Evolutionary conservation across 2,113 vertebrate genomes (phyloP), one percentile per base, ranked within the genome.

Genomic region (Tupaia tana): DNA sequence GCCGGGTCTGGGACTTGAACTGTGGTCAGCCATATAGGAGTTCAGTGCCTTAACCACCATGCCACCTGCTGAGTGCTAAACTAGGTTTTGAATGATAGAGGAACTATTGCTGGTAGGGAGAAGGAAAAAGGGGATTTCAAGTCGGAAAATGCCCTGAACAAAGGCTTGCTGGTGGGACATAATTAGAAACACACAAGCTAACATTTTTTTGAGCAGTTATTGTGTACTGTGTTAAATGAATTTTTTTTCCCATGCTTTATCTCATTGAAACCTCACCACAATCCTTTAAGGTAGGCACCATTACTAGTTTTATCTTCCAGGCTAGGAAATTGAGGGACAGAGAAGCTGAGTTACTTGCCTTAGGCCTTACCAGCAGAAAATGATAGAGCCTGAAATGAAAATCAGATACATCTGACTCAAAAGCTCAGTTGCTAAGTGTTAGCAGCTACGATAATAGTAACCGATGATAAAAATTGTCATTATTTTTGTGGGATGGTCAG

Each of bases 331-430:
- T 6, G 13, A 90, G 78, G 69, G 8, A 31, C 69, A 92, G 81
- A 95, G 69, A 92, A 85, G 64, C 31, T 64, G 56, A n/a, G 3
- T 66, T 61, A 96, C 19, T 97, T 95, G 61, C 27, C 14, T 78
- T n/a, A 95, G 78, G 43, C 70, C 52, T 92, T 70, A 83, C 14
- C 75, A 34, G 66, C 85, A 89, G 90, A 83, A 87, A 96, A 82
- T 92, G 14, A 61, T 90, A 69, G 64, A 74, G 12, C 61, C 25
- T 58, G 31, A 64, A 63, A n/a, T 88, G 29, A 87, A 81, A 92
- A 82, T 74, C 88, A 79, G 64, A 79, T 75, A 79, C 78, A 24
- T 78, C 19, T 79, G 52, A 93, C 20, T 91, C 34, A 22, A 91
- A 81, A 96, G 31, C 73, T n/a, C 56, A 70, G 43, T 87, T 10